Evolutionary conservation across 2,113 vertebrate genomes (phyloP).

Genomic region (Perca fluviatilis): DNA sequence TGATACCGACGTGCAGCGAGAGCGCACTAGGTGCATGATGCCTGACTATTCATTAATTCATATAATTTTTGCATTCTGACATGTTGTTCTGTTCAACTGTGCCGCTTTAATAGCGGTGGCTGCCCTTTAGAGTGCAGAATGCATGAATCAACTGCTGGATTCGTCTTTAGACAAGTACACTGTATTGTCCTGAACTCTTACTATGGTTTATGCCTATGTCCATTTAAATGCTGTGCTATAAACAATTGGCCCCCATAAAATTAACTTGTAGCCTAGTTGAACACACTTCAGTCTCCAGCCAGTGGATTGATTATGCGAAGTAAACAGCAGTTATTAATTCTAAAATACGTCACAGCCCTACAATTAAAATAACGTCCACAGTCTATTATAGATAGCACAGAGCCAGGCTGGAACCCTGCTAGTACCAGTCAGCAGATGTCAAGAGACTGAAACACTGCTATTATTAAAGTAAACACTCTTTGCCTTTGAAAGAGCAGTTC

Average conservation of each 20-base stretch:
- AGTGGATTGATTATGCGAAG: slow-evolving; percentile 39
- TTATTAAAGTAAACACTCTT: slow-evolving; percentile 57
- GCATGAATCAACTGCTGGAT: neutral
- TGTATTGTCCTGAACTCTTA: slow-evolving; percentile 10
- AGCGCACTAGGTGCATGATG: no score
- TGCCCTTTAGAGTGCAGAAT: neutral
- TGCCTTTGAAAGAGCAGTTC: neutral
- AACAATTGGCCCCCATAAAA: slow-evolving; percentile 28
- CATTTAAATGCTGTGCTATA: slow-evolving; percentile 16
- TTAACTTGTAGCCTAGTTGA: slow-evolving; percentile 24
- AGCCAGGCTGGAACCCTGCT: slow-evolving; percentile 29
- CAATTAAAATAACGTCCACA: slow-evolving; percentile 55
- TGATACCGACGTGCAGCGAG: no score
- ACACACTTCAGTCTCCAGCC: slow-evolving; percentile 20
- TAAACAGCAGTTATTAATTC: slow-evolving; percentile 31
- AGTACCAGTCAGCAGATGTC: slow-evolving; percentile 44
- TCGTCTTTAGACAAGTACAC: neutral
- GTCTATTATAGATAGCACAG: slow-evolving; percentile 32
- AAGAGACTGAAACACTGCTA: slow-evolving; percentile 44
- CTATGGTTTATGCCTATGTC: neutral
- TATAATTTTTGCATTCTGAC: neutral
- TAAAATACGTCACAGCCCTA: slow-evolving; percentile 43
- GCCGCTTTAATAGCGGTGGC: neutral
- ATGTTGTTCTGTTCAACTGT: neutral
- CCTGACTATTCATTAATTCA: no score